A percentile compares a stretch with the other conserved stretches of the same genome.
These are phyloP conservation scores for Dipodomys ordii DNA, from an alignment of 2,113 vertebrate species.

Conservation along the genomic window DNA sequence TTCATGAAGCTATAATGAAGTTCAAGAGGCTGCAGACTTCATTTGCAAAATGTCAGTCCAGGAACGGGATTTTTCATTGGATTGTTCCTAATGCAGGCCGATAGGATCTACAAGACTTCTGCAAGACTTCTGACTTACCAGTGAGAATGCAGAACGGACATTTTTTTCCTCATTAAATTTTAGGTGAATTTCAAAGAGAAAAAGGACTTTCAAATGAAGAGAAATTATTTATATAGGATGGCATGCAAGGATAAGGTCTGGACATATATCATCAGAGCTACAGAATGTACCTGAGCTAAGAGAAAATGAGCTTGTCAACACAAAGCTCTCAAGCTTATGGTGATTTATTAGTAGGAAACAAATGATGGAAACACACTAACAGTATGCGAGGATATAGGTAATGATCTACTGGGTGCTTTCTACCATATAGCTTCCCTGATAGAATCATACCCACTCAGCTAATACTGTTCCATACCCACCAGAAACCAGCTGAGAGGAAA, in stretches of 20 bases:
- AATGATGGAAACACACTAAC: background rate
- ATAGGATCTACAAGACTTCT: conserved; percentile 44
- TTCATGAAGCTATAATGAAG: conserved; percentile 79
- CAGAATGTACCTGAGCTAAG: background rate
- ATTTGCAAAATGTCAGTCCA: conserved; percentile 80
- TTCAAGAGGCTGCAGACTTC: conserved; percentile 76
- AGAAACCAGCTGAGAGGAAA: background rate
- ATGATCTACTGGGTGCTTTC: background rate
- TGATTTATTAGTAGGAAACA: conserved; percentile 60
- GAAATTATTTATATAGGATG: conserved; percentile 39
- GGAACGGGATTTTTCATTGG: conserved; percentile 71
- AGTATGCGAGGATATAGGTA: background rate
- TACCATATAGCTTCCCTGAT: background rate
- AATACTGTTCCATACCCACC: background rate
- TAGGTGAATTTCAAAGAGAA: conserved; percentile 42
- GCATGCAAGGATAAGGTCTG: background rate
- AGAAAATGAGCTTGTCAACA: conserved; percentile 70
- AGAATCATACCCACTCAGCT: background rate
- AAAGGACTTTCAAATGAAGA: conserved; percentile 30
- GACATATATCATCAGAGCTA: conserved; percentile 8
- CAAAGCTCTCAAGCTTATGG: conserved; percentile 27
- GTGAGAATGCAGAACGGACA: background rate
- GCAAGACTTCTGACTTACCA: conserved; percentile 53
- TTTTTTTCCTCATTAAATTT: conserved; percentile 56
- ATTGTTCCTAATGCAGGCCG: conserved; percentile 71